These are phyloP conservation scores for Pseudomyrmex dendroicus DNA, from an alignment of 1,140 invertebrate species.

Conservation along the genomic window DNA sequence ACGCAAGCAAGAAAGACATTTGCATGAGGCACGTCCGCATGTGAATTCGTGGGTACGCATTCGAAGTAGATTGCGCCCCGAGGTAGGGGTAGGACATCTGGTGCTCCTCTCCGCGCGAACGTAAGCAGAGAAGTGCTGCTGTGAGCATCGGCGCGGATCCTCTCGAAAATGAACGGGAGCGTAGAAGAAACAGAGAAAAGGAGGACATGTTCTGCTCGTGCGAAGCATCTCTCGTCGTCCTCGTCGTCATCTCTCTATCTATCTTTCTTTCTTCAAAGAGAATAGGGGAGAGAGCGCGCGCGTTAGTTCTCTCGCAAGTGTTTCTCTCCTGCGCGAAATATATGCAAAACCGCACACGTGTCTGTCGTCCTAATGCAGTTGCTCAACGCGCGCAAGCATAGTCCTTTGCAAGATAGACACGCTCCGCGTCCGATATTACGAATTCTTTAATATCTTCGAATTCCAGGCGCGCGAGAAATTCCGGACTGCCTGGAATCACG, in stretches of 20 bases:
- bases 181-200: neutral
- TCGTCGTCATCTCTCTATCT: neutral
- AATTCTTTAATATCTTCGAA: conserved; percentile 50
- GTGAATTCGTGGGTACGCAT: conserved; percentile 73
- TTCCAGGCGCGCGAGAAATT: conserved; percentile 31
- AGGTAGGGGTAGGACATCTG: conserved; percentile 63
- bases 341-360: conserved; percentile 55
- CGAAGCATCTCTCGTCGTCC: neutral
- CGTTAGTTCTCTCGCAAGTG: conserved; percentile 41
- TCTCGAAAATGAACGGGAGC: neutral
- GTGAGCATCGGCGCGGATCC: conserved; percentile 34
- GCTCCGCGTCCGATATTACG: conserved; percentile 37
- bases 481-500: conserved; percentile 1
- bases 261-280: neutral
- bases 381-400: conserved; percentile 14
- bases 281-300: neutral
- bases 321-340: conserved; percentile 33
- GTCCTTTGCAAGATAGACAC: neutral
- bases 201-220: neutral
- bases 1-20: conserved; percentile 69
- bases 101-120: conserved; percentile 36
- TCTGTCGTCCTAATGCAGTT: conserved; percentile 44
- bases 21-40: conserved; percentile 72
- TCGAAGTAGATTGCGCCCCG: conserved; percentile 69
- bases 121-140: conserved; percentile 2